Evolutionary conservation across 2,113 vertebrate genomes (phyloP), one percentile per base, ranked within the genome.

Genomic region (Egretta garzetta): DNA sequence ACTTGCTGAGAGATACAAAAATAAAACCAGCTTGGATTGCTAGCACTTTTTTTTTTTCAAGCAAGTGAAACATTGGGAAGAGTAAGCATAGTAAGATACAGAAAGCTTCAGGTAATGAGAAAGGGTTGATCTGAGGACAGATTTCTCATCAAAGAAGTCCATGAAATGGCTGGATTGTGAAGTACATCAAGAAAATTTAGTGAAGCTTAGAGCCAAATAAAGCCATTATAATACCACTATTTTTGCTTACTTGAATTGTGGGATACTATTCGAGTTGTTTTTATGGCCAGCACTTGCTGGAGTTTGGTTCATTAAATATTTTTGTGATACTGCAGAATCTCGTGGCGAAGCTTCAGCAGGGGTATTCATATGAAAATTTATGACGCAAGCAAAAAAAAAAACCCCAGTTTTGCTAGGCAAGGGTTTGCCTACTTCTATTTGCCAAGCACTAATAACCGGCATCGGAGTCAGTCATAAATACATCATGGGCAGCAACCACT

Each of bases 1-100:
- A 86, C 91, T 96, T 97, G 91, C 68, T 94, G 97, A 96, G 95
- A 97, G 62, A 94, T 93, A 97, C 92, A 96, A 89, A 97, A 96
- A 95, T 94, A 96, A 96, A 97, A 94, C 14, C 50, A 96, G 37
- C 74, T 96, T 88, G 56, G 47, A 45, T 96, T 91, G 79, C 66
- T 91, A 45, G 43, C 49, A 63, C 35, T 49, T 32, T 68, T 45
- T 50, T 85, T 80, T 95, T 64, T 62, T 19, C 41, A 58, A 93
- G 30, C 76, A 93, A 92, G 55, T 67, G 35, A 93, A 95, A 41
- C 23, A 27, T 27, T 88, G 33, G 33, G 18, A 77, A 62, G 63
- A 39, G 30, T 80, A 94, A 72, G 60, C 62, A 94, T 49, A 85
- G 53, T 60, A 72, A 75, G 60, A 85, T 82, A n/a, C 12, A 35